Base-by-base conservation (phyloP, 1,140 invertebrate genomes). In the Copidosoma floridanum region DNA sequence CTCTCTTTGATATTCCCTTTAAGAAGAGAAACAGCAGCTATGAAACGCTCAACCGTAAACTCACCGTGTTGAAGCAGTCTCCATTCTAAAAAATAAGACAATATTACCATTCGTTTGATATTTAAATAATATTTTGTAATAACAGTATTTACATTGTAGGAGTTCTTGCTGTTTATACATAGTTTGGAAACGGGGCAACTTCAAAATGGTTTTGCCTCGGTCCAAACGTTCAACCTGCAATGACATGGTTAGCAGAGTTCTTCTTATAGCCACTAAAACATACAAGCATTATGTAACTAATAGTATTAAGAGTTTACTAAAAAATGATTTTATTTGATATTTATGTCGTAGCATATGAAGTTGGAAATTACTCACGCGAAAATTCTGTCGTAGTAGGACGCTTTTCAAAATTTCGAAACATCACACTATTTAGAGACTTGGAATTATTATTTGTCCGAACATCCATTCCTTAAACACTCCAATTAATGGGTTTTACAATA, bases 91-190 rank as follows among this genome's bases (percentile, higher is more conserved):
- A 35, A 12, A 35, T 7, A 7, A 35, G 32, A 35, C 12, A 35
- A 7, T 35, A 35, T 35, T 35, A 35, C n/a, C n/a, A n/a, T n/a
- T n/a, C n/a, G n/a, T n/a, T n/a, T n/a, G n/a, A n/a, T n/a, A n/a
- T n/a, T n/a, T n/a, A n/a, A n/a, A n/a, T n/a, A 35, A 35, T 35
- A 35, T 7, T 35, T 35, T 35, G 12, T 35, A 35, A 35, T n/a
- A 35, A 35, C 6, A 35, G 12, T 35, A 26, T 20, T 54, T 43
- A 24, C 43, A 29, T 40, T 52, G 24, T 52, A 18, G 51, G 29
- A 51, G 41, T n/a, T 61, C 18, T n/a, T 44, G 12, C 41, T 44
- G 41, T 16, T 44, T 44, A 23, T 44, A 44, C 41, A 44, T 44
- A 16, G 41, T 44, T 44, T 44, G 41, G 21, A 44, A 44, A 16